A percentile compares a stretch with the other conserved stretches of the same genome.
Conservation (phyloP, 2,113 vertebrate species). For the Enhydra lutris region DNA sequence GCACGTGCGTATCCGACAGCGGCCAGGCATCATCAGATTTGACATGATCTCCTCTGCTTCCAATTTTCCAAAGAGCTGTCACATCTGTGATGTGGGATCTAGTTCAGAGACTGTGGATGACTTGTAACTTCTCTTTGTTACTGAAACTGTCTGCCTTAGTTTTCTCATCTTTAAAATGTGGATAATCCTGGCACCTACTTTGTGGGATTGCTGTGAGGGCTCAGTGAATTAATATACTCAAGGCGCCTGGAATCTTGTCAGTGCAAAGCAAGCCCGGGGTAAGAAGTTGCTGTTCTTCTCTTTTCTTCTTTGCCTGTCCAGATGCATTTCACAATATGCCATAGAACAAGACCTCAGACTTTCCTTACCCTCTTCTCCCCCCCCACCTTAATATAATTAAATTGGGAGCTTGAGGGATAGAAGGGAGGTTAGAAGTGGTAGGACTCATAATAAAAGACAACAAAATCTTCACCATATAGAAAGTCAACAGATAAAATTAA, state of each 20-base stretch:
- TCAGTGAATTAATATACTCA: background rate
- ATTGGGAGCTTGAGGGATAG: background rate
- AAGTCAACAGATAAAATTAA: constrained; percentile 6
- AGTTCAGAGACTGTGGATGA: background rate
- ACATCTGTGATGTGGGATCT: background rate
- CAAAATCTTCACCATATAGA: background rate
- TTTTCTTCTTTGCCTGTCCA: background rate
- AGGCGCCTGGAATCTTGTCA: background rate
- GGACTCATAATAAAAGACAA: background rate
- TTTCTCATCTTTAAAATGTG: constrained; percentile 17
- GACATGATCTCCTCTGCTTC: background rate
- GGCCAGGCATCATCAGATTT: background rate
- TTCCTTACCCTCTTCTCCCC: background rate
- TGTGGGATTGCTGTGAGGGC: background rate
- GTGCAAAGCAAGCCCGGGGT: background rate
- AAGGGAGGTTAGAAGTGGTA: background rate
- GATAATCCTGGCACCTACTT: background rate
- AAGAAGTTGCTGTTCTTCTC: background rate
- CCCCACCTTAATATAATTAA: background rate
- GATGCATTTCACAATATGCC: background rate
- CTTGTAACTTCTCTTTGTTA: background rate
- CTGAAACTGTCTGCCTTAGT: background rate
- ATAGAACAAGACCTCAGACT: background rate
- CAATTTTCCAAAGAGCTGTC: background rate
- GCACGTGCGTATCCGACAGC: background rate